A percentile compares a stretch with the other conserved stretches of the same genome.
Conservation (phyloP, 2,113 vertebrate genomes). For the Agapornis roseicollis region DNA sequence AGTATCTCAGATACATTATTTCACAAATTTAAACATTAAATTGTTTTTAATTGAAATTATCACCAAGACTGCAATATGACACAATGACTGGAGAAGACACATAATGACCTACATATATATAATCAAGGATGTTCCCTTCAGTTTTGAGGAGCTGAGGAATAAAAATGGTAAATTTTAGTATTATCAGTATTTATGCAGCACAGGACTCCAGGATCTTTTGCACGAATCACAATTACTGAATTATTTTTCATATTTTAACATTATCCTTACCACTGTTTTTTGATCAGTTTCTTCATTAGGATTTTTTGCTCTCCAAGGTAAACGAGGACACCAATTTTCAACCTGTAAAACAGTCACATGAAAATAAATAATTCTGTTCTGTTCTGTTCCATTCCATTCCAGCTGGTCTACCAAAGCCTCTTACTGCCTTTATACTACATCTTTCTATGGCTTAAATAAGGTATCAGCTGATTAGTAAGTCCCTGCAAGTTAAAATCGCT, state of each 20-base stretch:
- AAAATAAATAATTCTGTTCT: background rate
- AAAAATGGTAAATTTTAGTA: background rate
- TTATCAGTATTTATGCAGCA: background rate
- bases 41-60: background rate
- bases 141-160: background rate
- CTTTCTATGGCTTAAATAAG: background rate
- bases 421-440: background rate
- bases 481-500: background rate
- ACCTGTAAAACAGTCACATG: conserved; percentile 78
- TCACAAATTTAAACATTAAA: background rate
- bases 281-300: conserved; percentile 86
- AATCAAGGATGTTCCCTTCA: background rate
- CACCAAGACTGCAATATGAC: background rate
- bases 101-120: background rate
- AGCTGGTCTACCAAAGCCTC: background rate
- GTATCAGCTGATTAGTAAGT: background rate
- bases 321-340: conserved; percentile 99
- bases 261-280: conserved; percentile 82
- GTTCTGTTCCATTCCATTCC: background rate
- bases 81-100: background rate
- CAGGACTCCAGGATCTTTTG: background rate
- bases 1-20: background rate
- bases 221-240: background rate
- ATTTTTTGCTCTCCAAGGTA: conserved; percentile 91
- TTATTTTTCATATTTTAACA: background rate